These are phyloP conservation scores for Aethes cnicana DNA, from an alignment of 2,888 invertebrate genomes.

Conservation along the genomic window DNA sequence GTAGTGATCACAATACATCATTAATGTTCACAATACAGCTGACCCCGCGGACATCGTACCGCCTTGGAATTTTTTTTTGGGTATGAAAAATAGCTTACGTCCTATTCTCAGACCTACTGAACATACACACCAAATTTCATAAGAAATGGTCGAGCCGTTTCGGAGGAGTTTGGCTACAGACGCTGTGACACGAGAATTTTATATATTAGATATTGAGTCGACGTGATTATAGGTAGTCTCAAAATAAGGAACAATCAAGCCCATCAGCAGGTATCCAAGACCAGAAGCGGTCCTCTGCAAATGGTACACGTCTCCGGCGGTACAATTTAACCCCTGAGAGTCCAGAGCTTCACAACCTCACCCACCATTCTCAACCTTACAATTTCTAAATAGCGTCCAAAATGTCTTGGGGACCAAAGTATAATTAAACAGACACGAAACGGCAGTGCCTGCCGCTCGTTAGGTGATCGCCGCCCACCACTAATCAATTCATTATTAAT, in stretches of 20 bases:
- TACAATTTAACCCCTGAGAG: conserved; percentile 24
- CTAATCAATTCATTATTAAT: conserved; percentile 32
- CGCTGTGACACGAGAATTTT: too few species aligned
- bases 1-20: too few species aligned
- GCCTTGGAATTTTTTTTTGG: too few species aligned
- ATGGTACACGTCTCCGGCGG: conserved; percentile 16
- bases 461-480: conserved; percentile 26
- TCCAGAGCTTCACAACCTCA: not conserved
- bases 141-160: too few species aligned
- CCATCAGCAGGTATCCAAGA: conserved; percentile 11
- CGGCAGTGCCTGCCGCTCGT: conserved; percentile 22
- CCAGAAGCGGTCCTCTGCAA: conserved; percentile 19
- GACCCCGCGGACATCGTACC: too few species aligned
- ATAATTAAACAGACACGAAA: conserved; percentile 27
- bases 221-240: too few species aligned
- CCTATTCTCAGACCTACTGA: too few species aligned
- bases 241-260: not conserved
- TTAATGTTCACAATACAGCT: too few species aligned
- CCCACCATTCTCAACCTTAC: not conserved
- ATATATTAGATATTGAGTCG: too few species aligned
- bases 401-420: not conserved
- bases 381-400: not conserved
- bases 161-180: too few species aligned
- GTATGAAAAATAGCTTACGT: too few species aligned
- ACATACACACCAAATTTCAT: too few species aligned